Conservation (phyloP, 2,888 invertebrate species). For the Drosophila kokeensis region DNA sequence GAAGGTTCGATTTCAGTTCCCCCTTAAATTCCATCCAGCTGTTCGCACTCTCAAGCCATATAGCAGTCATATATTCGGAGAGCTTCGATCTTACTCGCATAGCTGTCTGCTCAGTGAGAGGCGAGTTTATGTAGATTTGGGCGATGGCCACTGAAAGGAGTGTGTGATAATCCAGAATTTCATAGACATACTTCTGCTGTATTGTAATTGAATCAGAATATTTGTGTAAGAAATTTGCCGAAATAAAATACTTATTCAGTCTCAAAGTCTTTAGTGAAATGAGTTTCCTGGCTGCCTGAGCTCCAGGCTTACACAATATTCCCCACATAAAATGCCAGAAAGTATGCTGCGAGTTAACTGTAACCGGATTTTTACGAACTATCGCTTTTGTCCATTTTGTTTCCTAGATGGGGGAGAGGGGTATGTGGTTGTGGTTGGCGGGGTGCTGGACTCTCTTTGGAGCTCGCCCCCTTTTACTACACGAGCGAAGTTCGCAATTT, state of each 20-base stretch:
- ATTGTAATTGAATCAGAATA: background rate
- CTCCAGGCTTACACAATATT: slow-evolving; percentile 13
- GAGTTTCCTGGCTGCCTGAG: slow-evolving; percentile 32
- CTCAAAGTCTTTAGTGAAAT: slow-evolving; percentile 11
- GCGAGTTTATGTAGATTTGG: slow-evolving; percentile 24
- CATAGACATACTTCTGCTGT: slow-evolving; percentile 10
- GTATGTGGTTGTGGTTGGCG: background rate
- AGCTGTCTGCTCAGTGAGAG: background rate
- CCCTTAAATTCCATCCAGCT: background rate
- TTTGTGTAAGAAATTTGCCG: background rate
- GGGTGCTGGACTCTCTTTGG: background rate
- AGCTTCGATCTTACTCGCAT: background rate
- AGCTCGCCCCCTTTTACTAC: slow-evolving; percentile 20
- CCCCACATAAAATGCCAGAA: slow-evolving; percentile 16
- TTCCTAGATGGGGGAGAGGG: background rate
- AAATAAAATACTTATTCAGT: slow-evolving; percentile 15
- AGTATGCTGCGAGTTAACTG: slow-evolving; percentile 28
- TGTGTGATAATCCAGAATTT: slow-evolving; percentile 37
- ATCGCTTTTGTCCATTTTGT: slow-evolving; percentile 27
- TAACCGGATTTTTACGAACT: slow-evolving; percentile 25
- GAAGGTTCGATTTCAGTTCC: slow-evolving; percentile 22
- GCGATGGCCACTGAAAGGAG: slow-evolving; percentile 31
- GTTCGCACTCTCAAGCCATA: background rate
- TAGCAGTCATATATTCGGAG: background rate
- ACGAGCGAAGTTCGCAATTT: slow-evolving; percentile 38